These are phyloP conservation scores for Microctenopoma steveboyesi DNA, from an alignment of 2,797 vertebrate genomes.

Conservation along the genomic window DNA sequence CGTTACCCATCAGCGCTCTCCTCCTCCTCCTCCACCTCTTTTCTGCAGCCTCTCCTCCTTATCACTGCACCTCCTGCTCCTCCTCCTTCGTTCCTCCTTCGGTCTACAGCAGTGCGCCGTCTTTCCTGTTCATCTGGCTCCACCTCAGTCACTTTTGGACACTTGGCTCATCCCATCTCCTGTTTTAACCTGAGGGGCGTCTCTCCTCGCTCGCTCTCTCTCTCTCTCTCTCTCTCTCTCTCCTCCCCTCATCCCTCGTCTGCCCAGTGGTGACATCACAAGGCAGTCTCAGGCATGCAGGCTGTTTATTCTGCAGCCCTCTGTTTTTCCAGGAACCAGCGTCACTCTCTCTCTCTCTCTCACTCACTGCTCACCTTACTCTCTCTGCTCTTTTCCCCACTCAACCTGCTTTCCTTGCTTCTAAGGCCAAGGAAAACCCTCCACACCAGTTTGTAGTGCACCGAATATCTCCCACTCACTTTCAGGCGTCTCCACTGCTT, in stretches of 20 bases:
- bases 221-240: constrained; percentile 34
- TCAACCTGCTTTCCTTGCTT: constrained; percentile 58
- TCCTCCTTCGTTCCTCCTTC: constrained; percentile 19
- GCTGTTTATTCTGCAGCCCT: constrained; percentile 80
- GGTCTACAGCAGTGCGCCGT: constrained; percentile 29
- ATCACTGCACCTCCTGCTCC: constrained; percentile 36
- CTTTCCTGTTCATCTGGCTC: constrained; percentile 49
- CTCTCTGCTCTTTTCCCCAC: constrained; percentile 37
- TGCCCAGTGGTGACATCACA: constrained; percentile 79
- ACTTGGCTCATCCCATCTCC: constrained; percentile 36
- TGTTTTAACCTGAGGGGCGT: constrained; percentile 71
- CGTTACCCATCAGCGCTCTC: constrained; percentile 70
- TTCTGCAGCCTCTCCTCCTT: constrained; percentile 41
- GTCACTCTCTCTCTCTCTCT: constrained; percentile 29
- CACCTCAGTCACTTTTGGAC: constrained; percentile 55
- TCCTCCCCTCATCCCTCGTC: constrained; percentile 64
- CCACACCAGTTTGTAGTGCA: constrained; percentile 39
- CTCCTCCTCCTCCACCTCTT: constrained; percentile 39
- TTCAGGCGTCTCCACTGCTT: constrained; percentile 11
- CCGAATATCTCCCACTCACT: constrained; percentile 39
- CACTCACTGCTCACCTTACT: constrained; percentile 15
- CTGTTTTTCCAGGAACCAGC: constrained; percentile 78
- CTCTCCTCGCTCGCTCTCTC: constrained; percentile 37
- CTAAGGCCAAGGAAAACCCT: constrained; percentile 66
- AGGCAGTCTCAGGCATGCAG: constrained; percentile 79